These are phyloP conservation scores for Platygyra sinensis DNA, from an alignment of 64 coral and sea anemone genomes.

Conservation along the genomic window DNA sequence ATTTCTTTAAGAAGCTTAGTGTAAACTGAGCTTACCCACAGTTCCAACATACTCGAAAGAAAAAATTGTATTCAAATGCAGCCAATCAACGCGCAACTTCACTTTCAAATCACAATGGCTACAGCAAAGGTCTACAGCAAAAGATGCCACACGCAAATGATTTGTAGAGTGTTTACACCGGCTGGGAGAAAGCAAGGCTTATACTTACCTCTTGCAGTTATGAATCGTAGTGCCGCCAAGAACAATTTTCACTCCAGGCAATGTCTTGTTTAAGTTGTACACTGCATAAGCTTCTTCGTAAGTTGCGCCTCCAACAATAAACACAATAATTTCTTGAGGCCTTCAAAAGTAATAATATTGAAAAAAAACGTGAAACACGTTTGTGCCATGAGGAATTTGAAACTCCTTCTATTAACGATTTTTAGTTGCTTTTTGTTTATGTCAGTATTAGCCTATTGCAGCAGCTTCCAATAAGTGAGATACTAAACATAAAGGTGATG, in stretches of 20 bases:
- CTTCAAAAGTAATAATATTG: constrained; percentile 39
- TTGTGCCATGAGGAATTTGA: too few species aligned
- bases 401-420: too few species aligned
- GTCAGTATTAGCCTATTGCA: too few species aligned
- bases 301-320: constrained; percentile 90
- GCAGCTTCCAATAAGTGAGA: too few species aligned
- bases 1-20: too few species aligned
- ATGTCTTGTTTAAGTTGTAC: constrained; percentile 89
- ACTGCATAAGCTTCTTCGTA: constrained; percentile 93
- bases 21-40: too few species aligned
- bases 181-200: not conserved
- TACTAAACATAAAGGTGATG: too few species aligned
- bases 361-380: not conserved
- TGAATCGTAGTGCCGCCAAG: constrained; percentile 90
- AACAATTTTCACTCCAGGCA: constrained; percentile 83
- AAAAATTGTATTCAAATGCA: not conserved
- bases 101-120: not conserved
- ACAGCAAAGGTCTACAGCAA: not conserved
- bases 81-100: not conserved
- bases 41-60: too few species aligned
- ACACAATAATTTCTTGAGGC: constrained; percentile 95
- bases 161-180: not conserved
- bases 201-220: constrained; percentile 93
- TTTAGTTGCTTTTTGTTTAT: too few species aligned
- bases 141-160: not conserved